Evolutionary conservation across 2,888 invertebrate species (phyloP).

Genomic region (Congeria kusceri): DNA sequence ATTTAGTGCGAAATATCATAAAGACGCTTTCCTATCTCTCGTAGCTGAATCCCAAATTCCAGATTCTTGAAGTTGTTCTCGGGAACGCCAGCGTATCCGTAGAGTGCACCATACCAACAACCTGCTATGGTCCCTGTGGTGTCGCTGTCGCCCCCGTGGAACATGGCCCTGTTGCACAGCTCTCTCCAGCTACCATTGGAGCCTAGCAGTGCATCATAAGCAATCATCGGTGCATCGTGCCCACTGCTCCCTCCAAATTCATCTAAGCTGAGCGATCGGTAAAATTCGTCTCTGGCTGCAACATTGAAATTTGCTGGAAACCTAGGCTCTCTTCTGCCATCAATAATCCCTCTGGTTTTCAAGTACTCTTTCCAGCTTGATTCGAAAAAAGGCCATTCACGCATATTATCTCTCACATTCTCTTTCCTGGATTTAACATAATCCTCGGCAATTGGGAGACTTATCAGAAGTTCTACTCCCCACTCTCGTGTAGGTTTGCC

Average conservation of each 20-base stretch:
- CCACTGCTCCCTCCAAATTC: slow-evolving; percentile 84
- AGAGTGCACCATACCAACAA: slow-evolving; percentile 82
- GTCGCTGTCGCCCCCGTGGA: slow-evolving; percentile 84
- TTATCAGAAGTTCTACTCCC: slow-evolving; percentile 76
- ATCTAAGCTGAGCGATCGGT: slow-evolving; percentile 76
- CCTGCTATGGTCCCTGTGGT: slow-evolving; percentile 83
- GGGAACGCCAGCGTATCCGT: slow-evolving; percentile 81
- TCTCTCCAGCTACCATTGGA: slow-evolving; percentile 78
- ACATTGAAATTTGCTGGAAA: slow-evolving; percentile 78
- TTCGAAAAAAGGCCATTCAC: slow-evolving; percentile 79
- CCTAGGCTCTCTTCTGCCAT: slow-evolving; percentile 71
- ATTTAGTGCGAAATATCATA: too few relatives aligned
- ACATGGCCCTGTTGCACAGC: slow-evolving; percentile 78
- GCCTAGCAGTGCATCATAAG: slow-evolving; percentile 83
- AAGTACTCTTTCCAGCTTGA: slow-evolving; percentile 79
- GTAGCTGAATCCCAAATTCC: neutral
- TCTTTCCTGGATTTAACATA: slow-evolving; percentile 73
- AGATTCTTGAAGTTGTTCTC: slow-evolving; percentile 70
- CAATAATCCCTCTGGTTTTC: slow-evolving; percentile 64
- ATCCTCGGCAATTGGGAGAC: slow-evolving; percentile 69
- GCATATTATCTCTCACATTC: slow-evolving; percentile 74
- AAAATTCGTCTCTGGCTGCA: slow-evolving; percentile 80
- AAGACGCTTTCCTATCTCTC: neutral
- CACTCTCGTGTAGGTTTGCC: slow-evolving; percentile 76
- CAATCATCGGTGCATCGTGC: slow-evolving; percentile 84